Base-by-base conservation (phyloP, 64 coral and sea anemone genomes). In the Pachyseris speciosa region DNA sequence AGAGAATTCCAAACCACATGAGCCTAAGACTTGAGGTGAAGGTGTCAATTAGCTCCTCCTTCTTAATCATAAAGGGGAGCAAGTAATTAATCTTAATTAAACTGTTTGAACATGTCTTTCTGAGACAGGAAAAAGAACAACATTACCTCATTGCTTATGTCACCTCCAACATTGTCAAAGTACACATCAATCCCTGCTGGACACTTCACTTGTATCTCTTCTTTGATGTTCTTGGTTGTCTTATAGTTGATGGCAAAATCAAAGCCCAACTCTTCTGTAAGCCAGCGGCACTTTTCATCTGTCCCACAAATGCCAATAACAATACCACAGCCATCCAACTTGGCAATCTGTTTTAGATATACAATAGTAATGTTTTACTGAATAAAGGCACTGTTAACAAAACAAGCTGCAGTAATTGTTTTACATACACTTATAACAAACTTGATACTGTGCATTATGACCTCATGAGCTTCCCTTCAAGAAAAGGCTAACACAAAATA, bases 121-220 rank as follows among this genome's bases (percentile, higher is more conserved):
- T n/a, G n/a, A n/a, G n/a, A 16, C 3, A 72, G 68, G 11, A 72
- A 38, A 15, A 80, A 47, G 31, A 8, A n/a, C 60, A 24, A 37
- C 27, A 57, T 51, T 72, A 94, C 95, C 83, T 94, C 73, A 73
- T 94, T 78, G 51, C 91, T 94, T 9, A 98, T 78, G 29, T 85
- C 79, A 26, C 96, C 96, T 36, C 96, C 96, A 53, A 98, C 96
- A 91, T 98, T 98, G 53, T 98, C 96, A 85, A 98, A 98, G 69
- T 98, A 98, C 36, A 91, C 92, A 88, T 98, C 96, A 74, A 98
- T 75, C 37, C 92, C 96, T 42, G 43, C 42, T 26, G 84, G 88
- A 44, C 92, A 98, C 39, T 64, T 45, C 25, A 79, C 3, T 1
- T 40, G 40, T 68, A 98, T 45, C n/a, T 90, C 76, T 81, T 79